A percentile compares a stretch with the other conserved stretches of the same genome.
These are phyloP conservation scores for Rhagium mordax DNA, from an alignment of 2,888 invertebrate genomes.

Conservation along the genomic window DNA sequence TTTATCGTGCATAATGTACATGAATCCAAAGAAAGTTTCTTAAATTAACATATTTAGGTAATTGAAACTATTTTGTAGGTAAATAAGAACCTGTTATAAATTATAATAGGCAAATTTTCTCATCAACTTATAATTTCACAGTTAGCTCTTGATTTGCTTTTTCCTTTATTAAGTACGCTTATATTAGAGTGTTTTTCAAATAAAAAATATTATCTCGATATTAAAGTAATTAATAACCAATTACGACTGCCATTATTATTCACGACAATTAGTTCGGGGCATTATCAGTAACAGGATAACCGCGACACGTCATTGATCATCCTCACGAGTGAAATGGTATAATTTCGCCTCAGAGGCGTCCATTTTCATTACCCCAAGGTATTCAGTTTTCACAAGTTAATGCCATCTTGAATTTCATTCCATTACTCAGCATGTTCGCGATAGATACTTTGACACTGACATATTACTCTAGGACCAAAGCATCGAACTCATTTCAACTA, in stretches of 20 bases:
- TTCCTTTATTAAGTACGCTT: neutral
- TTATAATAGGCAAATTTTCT: neutral
- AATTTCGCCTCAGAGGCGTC: neutral
- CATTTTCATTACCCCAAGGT: neutral
- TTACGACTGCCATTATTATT: conserved; percentile 5
- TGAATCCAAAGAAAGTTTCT: no score
- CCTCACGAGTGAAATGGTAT: conserved; percentile 7
- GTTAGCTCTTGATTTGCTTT: neutral
- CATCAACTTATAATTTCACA: neutral
- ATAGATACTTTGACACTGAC: no score
- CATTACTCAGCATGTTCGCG: neutral
- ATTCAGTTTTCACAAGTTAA: neutral
- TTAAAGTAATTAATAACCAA: neutral
- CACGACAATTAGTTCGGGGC: neutral
- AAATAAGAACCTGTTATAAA: no score
- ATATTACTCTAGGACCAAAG: no score
- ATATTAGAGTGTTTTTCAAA: neutral
- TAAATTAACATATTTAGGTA: no score
- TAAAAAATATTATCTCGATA: neutral
- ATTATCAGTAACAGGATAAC: conserved; percentile 13
- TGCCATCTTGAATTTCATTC: neutral
- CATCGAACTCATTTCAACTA: no score
- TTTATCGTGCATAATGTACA: no score
- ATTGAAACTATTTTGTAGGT: no score
- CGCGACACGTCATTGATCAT: conserved; percentile 5